Conservation (phyloP, 2,797 vertebrate genomes). For the Sebastes kiyomatsui region DNA sequence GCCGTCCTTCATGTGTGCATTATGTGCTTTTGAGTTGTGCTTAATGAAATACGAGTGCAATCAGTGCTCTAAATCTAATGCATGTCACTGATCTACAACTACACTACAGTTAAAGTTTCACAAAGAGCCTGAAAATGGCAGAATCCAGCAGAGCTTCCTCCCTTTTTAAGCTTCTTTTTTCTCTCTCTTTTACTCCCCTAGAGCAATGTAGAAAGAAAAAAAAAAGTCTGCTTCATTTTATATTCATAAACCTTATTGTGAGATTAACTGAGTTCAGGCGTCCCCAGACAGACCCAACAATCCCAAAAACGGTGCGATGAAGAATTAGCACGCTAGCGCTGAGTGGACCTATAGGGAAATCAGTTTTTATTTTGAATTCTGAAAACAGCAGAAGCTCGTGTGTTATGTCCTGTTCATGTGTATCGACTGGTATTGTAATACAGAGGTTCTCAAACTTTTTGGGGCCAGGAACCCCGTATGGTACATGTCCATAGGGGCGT, state of each 20-base stretch:
- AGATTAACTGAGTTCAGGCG: conserved; percentile 5
- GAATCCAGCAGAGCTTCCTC: conserved; percentile 23
- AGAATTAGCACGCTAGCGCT: conserved; percentile 9
- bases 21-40: conserved; percentile 83
- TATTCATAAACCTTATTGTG: conserved; percentile 25
- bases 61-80: conserved; percentile 64
- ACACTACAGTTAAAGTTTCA: conserved; percentile 58
- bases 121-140: conserved; percentile 31
- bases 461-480: too few relatives aligned
- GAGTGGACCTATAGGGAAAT: not conserved
- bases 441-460: too few relatives aligned
- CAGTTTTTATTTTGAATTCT: not conserved
- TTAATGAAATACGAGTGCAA: conserved; percentile 73
- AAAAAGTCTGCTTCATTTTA: conserved; percentile 13
- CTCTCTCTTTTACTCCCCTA: not conserved
- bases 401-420: conserved; percentile 6
- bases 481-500: too few relatives aligned
- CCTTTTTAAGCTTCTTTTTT: not conserved
- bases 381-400: not conserved
- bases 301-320: conserved; percentile 2
- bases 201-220: conserved; percentile 14
- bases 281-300: conserved; percentile 16
- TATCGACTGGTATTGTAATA: not conserved
- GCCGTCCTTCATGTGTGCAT: conserved; percentile 16
- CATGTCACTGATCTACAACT: conserved; percentile 58